A percentile compares a stretch with the other conserved stretches of the same genome.
phyloP scores from a whole-genome alignment of 2,888 invertebrate species.

The Gerris lacustris region DNA sequence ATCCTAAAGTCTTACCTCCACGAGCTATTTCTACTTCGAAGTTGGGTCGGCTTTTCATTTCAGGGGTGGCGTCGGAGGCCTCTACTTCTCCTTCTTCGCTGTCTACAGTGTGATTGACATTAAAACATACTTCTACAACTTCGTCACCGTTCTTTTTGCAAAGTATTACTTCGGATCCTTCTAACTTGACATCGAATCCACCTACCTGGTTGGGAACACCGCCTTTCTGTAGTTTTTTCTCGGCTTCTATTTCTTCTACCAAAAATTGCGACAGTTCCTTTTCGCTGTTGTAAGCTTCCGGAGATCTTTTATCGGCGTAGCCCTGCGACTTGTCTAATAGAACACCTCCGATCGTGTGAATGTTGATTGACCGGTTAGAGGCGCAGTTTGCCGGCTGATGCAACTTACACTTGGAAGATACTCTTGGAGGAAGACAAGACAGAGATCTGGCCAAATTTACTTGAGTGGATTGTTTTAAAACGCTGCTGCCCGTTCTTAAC shows the following conservation, averaged over 20 bases:
- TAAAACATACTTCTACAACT: slow-evolving; percentile 65
- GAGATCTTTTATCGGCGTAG: no score
- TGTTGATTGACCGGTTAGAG: slow-evolving; percentile 17
- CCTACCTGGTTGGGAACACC: slow-evolving; percentile 62
- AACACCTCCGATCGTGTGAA: not conserved
- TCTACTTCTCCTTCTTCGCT: slow-evolving; percentile 60
- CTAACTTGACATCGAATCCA: slow-evolving; percentile 64
- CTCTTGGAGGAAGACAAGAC: no score
- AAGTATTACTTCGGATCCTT: slow-evolving; percentile 76
- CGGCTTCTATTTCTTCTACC: slow-evolving; percentile 84
- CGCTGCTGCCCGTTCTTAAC: no score
- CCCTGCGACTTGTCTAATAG: no score
- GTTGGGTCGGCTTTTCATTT: slow-evolving; percentile 81
- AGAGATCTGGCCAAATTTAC: no score
- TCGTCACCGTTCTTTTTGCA: slow-evolving; percentile 58
- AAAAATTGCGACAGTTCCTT: slow-evolving; percentile 80
- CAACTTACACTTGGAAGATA: no score
- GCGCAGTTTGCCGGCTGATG: not conserved
- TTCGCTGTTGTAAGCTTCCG: slow-evolving; percentile 48
- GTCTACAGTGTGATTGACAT: slow-evolving; percentile 91
- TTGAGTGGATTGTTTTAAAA: no score
- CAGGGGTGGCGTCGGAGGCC: slow-evolving; percentile 50
- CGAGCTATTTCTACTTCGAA: slow-evolving; percentile 79
- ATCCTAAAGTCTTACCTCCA: slow-evolving; percentile 63
- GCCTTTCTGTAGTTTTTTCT: slow-evolving; percentile 68